phyloP scores from a whole-genome alignment of 2,797 vertebrate genomes.

The Pogonophryne albipinna region DNA sequence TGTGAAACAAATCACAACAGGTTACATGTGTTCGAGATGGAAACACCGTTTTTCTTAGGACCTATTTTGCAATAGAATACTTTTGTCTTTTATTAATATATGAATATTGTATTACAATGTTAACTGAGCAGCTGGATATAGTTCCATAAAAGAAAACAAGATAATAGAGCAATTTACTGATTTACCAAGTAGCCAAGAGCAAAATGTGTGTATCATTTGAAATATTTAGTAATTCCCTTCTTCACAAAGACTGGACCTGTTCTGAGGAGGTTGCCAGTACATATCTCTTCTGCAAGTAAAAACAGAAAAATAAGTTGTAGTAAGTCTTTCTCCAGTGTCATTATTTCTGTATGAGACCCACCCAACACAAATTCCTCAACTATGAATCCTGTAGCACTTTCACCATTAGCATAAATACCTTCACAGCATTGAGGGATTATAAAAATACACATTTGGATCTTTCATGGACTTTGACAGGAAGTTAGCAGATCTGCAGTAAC shows the following conservation, averaged over 20 bases:
- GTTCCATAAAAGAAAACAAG: background rate
- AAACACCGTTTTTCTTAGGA: background rate
- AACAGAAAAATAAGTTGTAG: background rate
- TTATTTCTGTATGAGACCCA: conserved; percentile 36
- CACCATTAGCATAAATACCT: conserved; percentile 46
- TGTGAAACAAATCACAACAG: background rate
- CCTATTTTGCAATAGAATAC: background rate
- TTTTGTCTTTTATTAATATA: background rate
- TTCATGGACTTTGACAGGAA: conserved; percentile 43
- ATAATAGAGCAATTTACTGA: background rate
- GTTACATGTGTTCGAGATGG: background rate
- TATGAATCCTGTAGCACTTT: conserved; percentile 34
- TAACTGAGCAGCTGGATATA: background rate
- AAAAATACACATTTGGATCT: conserved; percentile 53
- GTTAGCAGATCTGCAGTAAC: conserved; percentile 13
- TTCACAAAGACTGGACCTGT: conserved; percentile 22
- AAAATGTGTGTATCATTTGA: conserved; percentile 11
- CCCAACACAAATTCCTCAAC: conserved; percentile 44
- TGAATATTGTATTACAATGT: conserved; percentile 9
- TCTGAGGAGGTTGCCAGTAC: conserved; percentile 23
- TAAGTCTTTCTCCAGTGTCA: conserved; percentile 16
- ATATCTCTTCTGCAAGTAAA: conserved; percentile 22
- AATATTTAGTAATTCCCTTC: conserved; percentile 1
- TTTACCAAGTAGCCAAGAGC: conserved; percentile 20
- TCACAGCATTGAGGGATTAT: conserved; percentile 33